Percentiles rank a stretch among this genome's conserved stretches.
These are phyloP conservation scores for Bombus confusus DNA, from an alignment of 1,140 invertebrate genomes.

Conservation along the genomic window DNA sequence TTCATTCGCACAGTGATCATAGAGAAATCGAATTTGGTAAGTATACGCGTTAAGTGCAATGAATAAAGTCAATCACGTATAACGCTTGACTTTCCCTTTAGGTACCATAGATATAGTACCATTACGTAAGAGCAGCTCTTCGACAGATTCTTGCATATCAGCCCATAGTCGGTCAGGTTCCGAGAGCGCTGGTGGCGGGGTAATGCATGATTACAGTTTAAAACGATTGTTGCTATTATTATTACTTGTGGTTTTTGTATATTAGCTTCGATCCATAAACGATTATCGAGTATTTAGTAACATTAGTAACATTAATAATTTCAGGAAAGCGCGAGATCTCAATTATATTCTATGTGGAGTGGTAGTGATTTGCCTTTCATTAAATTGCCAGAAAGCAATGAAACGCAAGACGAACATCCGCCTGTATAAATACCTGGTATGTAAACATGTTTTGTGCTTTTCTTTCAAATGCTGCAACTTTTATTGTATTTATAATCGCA, in stretches of 20 bases:
- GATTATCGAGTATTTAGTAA: background rate
- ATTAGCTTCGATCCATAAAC: background rate
- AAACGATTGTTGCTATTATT: background rate
- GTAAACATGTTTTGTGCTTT: conserved; percentile 6
- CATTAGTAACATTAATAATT: conserved; percentile 42
- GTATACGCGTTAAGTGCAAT: conserved; percentile 65
- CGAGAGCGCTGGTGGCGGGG: conserved; percentile 81
- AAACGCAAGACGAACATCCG: conserved; percentile 77
- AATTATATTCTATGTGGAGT: conserved; percentile 84
- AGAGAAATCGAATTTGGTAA: conserved; percentile 78
- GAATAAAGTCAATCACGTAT: conserved; percentile 59
- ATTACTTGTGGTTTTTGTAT: background rate
- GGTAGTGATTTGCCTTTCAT: conserved; percentile 83
- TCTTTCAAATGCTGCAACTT: background rate
- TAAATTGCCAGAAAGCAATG: conserved; percentile 81
- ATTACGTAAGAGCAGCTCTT: conserved; percentile 86
- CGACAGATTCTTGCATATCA: conserved; percentile 85
- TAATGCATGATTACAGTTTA: conserved; percentile 67
- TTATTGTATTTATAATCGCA: conserved; percentile 24
- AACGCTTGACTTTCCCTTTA: conserved; percentile 57
- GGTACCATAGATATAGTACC: conserved; percentile 77
- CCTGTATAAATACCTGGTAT: conserved; percentile 70
- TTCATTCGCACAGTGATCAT: conserved; percentile 78
- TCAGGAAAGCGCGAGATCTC: conserved; percentile 80
- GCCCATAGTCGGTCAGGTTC: conserved; percentile 85